Evolutionary conservation across 2,888 invertebrate species (phyloP), one percentile per base, ranked within the genome.

Genomic region (Cybosia mesomella): DNA sequence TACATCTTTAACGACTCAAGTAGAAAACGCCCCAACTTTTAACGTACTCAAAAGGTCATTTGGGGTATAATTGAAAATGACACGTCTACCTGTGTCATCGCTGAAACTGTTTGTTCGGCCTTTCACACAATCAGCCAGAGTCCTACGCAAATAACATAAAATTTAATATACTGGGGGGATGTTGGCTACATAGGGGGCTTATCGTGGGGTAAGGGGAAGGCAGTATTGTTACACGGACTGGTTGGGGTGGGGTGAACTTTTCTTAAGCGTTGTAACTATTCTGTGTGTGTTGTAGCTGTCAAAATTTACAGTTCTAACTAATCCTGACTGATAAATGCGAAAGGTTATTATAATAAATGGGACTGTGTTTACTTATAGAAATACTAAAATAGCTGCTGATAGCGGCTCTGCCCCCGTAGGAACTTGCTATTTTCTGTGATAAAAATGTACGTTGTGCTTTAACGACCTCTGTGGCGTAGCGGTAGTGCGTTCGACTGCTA

Each of bases 131-230:
- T 69, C 66, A 69, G 58, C 62, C 53, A 5, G 28, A 21, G 81
- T 79, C 85, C 85, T 85, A 76, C 70, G 76, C 71, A 85, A 85
- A 85, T 85, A 84, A 80, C 81, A 84, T 82, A 77, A 82, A 83
- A 82, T 82, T 84, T 84, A 83, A 85, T 81, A 75, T 76, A 73
- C 67, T 64, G 55, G 53, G 72, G 36, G 63, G 64, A 53, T 60
- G 74, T 72, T 36, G 18, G 61, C 63, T 64, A 28, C 58, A 36
- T 55, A 57, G 63, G 71, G 21, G 32, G 60, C 62, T 75, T 79
- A 80, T 77, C 67, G 55, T 28, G 57, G 24, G 15, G 36, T n/a
- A 11, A 43, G 58, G 67, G 28, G 32, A 22, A 43, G 61, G 60
- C 5, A 15, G 1, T 15, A 43, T 13, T 22, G 34, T 7, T 18